Evolutionary conservation across 2,113 vertebrate genomes (phyloP).

Genomic region (Dryoscopus gambensis): DNA sequence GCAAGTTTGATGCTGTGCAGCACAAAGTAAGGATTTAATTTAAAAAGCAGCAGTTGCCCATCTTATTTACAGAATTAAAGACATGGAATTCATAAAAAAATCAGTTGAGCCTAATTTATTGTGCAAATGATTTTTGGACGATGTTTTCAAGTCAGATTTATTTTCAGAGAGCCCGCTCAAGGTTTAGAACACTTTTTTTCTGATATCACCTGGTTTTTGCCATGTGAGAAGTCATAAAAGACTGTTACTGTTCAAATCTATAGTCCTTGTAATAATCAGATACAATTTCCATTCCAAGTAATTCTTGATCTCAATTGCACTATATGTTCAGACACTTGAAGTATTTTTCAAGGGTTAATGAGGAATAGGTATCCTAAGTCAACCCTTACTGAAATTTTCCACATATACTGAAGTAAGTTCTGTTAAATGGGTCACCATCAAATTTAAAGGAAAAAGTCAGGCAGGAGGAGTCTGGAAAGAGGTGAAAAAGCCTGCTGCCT

Average conservation of each 20-base stretch:
- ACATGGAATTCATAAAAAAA: background rate
- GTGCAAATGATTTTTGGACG: background rate
- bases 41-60: background rate
- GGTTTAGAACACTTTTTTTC: background rate
- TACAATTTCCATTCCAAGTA: background rate
- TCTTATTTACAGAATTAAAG: background rate
- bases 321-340: background rate
- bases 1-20: constrained; percentile 2
- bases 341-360: background rate
- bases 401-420: background rate
- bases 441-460: background rate
- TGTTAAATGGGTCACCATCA: constrained; percentile 28
- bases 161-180: background rate
- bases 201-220: background rate
- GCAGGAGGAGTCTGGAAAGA: background rate
- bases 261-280: background rate
- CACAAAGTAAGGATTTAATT: background rate
- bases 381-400: background rate
- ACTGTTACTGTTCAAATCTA: background rate
- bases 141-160: background rate
- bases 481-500: background rate
- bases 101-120: background rate
- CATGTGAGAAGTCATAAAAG: background rate
- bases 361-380: background rate
- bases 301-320: background rate